These are phyloP conservation scores for Lanius collurio DNA, from an alignment of 2,113 vertebrate species.

Conservation along the genomic window DNA sequence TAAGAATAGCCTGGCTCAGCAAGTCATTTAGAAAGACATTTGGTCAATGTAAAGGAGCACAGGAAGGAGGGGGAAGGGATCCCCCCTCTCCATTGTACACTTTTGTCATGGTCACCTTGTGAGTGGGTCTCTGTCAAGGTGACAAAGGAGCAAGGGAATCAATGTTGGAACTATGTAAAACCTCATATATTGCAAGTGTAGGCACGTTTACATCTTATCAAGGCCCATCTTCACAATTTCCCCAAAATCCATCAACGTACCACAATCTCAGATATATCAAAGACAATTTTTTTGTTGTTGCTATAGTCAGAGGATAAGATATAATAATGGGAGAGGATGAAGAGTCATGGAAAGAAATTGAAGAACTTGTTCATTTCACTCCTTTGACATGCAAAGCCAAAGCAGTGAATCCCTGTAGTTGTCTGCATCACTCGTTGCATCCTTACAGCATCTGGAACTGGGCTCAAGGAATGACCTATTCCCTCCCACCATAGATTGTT, in stretches of 20 bases:
- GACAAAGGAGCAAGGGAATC: slow-evolving; percentile 41
- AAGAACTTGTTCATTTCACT: neutral
- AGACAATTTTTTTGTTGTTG: neutral
- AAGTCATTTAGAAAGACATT: slow-evolving; percentile 67
- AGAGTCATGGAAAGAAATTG: neutral
- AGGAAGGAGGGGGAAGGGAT: slow-evolving; percentile 35
- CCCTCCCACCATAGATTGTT: neutral
- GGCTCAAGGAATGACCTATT: neutral
- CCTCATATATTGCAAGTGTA: slow-evolving; percentile 43
- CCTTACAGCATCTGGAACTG: neutral
- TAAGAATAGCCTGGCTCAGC: slow-evolving; percentile 62
- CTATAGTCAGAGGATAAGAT: neutral
- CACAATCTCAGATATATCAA: slow-evolving; percentile 29
- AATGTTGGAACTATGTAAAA: slow-evolving; percentile 51
- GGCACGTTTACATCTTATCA: slow-evolving; percentile 35
- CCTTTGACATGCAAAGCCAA: neutral
- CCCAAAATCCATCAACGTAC: neutral
- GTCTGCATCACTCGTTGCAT: neutral
- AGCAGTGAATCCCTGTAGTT: neutral
- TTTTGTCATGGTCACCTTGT: slow-evolving; percentile 60
- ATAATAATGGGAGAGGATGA: neutral
- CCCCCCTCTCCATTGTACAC: slow-evolving; percentile 25
- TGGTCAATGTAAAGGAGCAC: slow-evolving; percentile 56
- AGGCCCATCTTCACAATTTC: slow-evolving; percentile 28
- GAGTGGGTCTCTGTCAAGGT: slow-evolving; percentile 24